phyloP scores from a whole-genome alignment of 2,797 vertebrate genomes.

The Borostomias antarcticus region DNA sequence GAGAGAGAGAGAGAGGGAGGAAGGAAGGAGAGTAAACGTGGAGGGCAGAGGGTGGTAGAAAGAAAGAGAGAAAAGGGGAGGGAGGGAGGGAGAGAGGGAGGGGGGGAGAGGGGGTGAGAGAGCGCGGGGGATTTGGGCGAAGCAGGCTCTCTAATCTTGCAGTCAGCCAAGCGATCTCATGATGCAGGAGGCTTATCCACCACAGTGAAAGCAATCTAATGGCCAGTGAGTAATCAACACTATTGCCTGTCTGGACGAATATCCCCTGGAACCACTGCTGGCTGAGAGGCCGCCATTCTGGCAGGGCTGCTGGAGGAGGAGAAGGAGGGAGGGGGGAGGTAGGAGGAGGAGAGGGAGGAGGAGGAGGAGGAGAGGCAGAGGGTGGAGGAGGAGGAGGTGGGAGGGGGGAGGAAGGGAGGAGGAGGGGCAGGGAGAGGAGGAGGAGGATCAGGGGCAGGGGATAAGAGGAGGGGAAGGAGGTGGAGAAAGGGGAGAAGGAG shows the following conservation, averaged over 20 bases:
- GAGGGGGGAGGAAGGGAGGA: no score
- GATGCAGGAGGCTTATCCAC: conserved; percentile 80
- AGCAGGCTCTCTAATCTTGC: conserved; percentile 79
- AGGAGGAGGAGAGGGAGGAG: conserved; percentile 17
- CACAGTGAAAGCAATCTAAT: conserved; percentile 85
- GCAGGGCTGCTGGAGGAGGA: no score
- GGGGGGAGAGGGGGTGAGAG: conserved; percentile 46
- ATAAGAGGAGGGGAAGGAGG: conserved; percentile 22
- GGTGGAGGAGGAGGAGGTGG: no score
- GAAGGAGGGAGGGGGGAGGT: conserved; percentile 54
- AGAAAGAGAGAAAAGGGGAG: conserved; percentile 42
- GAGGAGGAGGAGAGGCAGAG: background rate
- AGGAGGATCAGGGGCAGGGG: background rate
- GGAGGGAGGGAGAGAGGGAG: conserved; percentile 49
- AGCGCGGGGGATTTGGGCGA: conserved; percentile 68
- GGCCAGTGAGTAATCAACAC: conserved; percentile 87
- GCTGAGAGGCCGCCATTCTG: background rate
- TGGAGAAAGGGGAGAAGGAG: no score
- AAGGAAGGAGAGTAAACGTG: conserved; percentile 14
- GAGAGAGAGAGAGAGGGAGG: background rate
- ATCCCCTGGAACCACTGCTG: conserved; percentile 55
- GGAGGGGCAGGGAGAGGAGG: background rate
- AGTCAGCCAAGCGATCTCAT: conserved; percentile 82
- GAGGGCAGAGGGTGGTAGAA: conserved; percentile 29
- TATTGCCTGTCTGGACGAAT: conserved; percentile 82